phyloP scores from a whole-genome alignment of 2,113 vertebrate species.

The Heterocephalus glaber region DNA sequence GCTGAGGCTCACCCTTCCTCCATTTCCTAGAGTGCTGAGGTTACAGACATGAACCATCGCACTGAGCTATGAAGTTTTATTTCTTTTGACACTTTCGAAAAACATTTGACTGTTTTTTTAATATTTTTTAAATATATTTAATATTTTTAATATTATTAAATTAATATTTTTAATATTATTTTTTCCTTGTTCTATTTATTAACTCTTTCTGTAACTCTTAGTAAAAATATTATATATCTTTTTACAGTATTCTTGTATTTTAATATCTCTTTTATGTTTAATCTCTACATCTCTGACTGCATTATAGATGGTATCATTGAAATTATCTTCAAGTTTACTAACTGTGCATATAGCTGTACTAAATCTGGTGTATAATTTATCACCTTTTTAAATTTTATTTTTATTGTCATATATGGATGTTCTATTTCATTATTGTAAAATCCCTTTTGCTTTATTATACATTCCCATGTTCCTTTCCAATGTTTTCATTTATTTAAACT shows the following conservation, averaged over 20 bases:
- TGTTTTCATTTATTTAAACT: not conserved
- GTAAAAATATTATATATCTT: not conserved
- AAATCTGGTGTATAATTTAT: not conserved
- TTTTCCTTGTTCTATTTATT: not conserved
- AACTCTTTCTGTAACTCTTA: not conserved
- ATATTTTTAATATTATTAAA: not conserved
- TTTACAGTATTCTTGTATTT: not conserved
- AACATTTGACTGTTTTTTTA: not conserved
- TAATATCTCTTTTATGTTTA: not conserved
- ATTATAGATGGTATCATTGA: not conserved
- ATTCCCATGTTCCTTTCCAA: not conserved
- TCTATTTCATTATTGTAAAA: not conserved
- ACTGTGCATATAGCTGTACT: not conserved
- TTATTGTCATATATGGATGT: not conserved
- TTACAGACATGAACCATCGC: not conserved
- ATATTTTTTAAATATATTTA: no score
- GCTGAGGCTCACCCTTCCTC: not conserved
- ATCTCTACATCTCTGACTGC: not conserved
- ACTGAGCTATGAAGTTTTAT: not conserved
- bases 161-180: not conserved
- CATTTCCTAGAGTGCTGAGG: not conserved
- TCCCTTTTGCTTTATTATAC: not conserved
- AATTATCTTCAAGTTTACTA: not conserved
- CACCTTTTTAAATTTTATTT: not conserved
- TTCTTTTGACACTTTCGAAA: not conserved